Evolutionary conservation across 2,113 vertebrate genomes (phyloP).

Genomic region (Sarotherodon lohbergeri): DNA sequence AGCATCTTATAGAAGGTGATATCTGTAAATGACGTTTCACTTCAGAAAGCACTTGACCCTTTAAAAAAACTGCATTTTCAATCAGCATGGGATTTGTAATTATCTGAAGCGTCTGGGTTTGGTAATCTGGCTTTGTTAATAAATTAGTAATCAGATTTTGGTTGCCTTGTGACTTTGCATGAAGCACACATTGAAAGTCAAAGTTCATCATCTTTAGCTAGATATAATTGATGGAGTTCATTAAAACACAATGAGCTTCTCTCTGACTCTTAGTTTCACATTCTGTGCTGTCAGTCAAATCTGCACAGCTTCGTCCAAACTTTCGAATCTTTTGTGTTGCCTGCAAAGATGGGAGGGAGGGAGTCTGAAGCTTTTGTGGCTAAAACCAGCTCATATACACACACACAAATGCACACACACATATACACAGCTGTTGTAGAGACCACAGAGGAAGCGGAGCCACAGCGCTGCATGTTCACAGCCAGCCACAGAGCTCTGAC

Average conservation of each 20-base stretch:
- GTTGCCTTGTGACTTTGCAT: not conserved
- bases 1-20: not conserved
- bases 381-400: not conserved
- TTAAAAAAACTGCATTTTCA: not conserved
- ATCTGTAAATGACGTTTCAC: not conserved
- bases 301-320: conserved; percentile 10
- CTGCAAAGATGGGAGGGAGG: not conserved
- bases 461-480: conserved; percentile 27
- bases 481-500: conserved; percentile 36
- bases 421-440: conserved; percentile 48
- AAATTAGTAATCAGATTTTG: not conserved
- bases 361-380: conserved; percentile 5
- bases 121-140: not conserved
- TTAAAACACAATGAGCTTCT: conserved; percentile 24
- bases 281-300: conserved; percentile 36
- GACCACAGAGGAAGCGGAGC: conserved; percentile 57
- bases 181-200: not conserved
- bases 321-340: conserved; percentile 24
- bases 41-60: not conserved
- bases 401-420: not conserved
- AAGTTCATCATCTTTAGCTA: conserved; percentile 22
- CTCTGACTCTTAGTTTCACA: conserved; percentile 15
- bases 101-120: not conserved
- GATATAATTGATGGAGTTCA: conserved; percentile 13
- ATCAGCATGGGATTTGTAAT: not conserved